A percentile compares a stretch with the other conserved stretches of the same genome.
phyloP scores from a whole-genome alignment of 1,140 invertebrate species.

The Coenobita brevimanus region DNA sequence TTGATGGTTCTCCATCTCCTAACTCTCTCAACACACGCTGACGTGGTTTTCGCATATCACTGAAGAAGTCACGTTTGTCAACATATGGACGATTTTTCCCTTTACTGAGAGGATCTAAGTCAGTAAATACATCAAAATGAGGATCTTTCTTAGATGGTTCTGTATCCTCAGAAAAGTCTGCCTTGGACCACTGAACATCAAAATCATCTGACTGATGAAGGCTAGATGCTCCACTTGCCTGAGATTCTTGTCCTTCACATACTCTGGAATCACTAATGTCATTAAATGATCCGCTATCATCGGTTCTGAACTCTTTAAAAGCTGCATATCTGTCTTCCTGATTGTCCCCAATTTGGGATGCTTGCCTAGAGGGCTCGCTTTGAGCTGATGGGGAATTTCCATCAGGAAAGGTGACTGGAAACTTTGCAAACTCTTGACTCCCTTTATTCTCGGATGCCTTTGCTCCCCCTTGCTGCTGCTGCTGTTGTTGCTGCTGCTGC shows the following conservation, averaged over 20 bases:
- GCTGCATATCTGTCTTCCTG: slow-evolving; percentile 66
- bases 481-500: slow-evolving; percentile 41
- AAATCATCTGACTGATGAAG: slow-evolving; percentile 69
- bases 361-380: slow-evolving; percentile 42
- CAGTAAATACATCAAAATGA: slow-evolving; percentile 82
- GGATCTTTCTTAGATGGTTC: slow-evolving; percentile 15
- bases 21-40: slow-evolving; percentile 59
- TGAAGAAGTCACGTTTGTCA: slow-evolving; percentile 95
- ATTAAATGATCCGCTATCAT: slow-evolving; percentile 60
- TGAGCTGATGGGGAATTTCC: slow-evolving; percentile 59
- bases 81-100: slow-evolving; percentile 91
- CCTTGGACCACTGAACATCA: slow-evolving; percentile 77
- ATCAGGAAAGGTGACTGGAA: slow-evolving; percentile 67
- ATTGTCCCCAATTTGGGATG: slow-evolving; percentile 36
- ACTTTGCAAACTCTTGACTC: slow-evolving; percentile 61
- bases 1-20: slow-evolving; percentile 66
- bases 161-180: slow-evolving; percentile 9
- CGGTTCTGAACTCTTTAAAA: slow-evolving; percentile 67
- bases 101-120: slow-evolving; percentile 92
- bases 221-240: slow-evolving; percentile 39
- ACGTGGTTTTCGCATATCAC: slow-evolving; percentile 65
- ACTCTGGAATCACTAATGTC: slow-evolving; percentile 52
- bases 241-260: slow-evolving; percentile 52
- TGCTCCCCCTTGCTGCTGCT: slow-evolving; percentile 5
- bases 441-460: slow-evolving; percentile 38